These are phyloP conservation scores for Ophioderma brevispina DNA, from an alignment of 35 echinoderm and acorn worm species.

Conservation along the genomic window DNA sequence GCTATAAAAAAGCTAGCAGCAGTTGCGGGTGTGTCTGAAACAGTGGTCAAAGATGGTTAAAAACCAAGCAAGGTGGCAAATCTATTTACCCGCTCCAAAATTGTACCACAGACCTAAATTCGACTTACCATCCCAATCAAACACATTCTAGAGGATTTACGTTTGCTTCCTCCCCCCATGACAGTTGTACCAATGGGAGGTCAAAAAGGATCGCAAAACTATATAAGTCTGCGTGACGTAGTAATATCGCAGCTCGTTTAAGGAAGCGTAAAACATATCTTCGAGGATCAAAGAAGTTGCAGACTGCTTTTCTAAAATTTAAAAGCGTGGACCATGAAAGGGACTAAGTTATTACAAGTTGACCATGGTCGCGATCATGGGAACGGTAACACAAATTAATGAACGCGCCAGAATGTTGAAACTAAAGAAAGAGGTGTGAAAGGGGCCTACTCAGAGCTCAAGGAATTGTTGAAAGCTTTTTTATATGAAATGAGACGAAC, in stretches of 20 bases:
- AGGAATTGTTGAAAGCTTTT: slow-evolving; percentile 6
- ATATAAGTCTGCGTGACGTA: neutral
- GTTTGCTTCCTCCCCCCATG: slow-evolving; percentile 7
- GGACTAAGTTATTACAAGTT: slow-evolving; percentile 14
- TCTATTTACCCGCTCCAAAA: neutral
- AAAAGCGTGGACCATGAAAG: neutral
- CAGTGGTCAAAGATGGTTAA: neutral
- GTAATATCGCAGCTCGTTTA: slow-evolving; percentile 11
- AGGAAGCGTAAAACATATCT: slow-evolving; percentile 10
- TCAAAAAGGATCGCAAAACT: neutral
- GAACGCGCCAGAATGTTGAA: neutral
- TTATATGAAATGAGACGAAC: neutral
- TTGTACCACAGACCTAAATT: neutral
- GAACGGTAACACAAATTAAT: neutral
- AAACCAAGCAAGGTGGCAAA: neutral
- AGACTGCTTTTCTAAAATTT: neutral
- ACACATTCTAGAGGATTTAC: no score
- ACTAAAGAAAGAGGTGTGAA: neutral
- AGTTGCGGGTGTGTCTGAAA: neutral
- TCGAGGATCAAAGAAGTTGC: slow-evolving; percentile 4
- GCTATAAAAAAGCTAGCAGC: neutral
- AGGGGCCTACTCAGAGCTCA: neutral
- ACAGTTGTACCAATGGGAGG: no score
- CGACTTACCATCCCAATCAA: neutral
- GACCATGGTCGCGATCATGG: neutral